Percentiles rank a stretch among this genome's conserved stretches.
phyloP scores from a whole-genome alignment of 2,888 invertebrate genomes.

The Prosopocoilus inquinatus region DNA sequence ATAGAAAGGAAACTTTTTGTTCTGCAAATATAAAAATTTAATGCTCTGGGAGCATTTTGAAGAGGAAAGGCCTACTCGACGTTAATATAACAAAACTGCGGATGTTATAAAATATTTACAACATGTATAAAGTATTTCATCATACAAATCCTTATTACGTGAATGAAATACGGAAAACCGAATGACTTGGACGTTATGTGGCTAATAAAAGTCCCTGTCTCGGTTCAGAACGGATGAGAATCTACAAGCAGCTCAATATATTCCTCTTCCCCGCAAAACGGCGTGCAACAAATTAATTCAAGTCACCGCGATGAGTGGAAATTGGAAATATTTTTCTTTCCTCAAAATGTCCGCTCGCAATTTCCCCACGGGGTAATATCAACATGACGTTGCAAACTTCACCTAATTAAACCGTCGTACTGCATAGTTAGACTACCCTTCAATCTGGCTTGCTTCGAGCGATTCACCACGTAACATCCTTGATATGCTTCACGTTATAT shows the following conservation, averaged over 20 bases:
- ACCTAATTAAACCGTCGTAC: conserved; percentile 39
- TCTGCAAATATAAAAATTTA: too few relatives aligned
- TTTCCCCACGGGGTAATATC: conserved; percentile 44
- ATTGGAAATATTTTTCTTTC: conserved; percentile 44
- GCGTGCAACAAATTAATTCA: conserved; percentile 41
- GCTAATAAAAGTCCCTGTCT: conserved; percentile 28
- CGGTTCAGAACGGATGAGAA: conserved; percentile 13
- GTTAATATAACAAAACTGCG: too few relatives aligned
- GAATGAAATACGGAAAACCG: conserved; percentile 26
- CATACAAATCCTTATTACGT: conserved; percentile 28
- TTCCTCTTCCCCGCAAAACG: conserved; percentile 27
- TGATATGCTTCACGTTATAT: too few relatives aligned
- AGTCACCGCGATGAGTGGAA: conserved; percentile 40
- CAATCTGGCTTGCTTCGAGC: not conserved
- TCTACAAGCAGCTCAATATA: conserved; percentile 30
- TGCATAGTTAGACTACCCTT: conserved; percentile 35
- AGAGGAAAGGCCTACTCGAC: too few relatives aligned
- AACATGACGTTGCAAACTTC: conserved; percentile 26
- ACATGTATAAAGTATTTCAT: conserved; percentile 2
- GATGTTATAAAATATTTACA: not conserved
- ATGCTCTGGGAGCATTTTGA: too few relatives aligned
- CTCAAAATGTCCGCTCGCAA: conserved; percentile 43
- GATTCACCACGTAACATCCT: not conserved
- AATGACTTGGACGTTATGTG: conserved; percentile 25
- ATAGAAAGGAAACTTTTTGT: too few relatives aligned